Percentiles rank a stretch among this genome's conserved stretches.
These are phyloP conservation scores for Hydra vulgaris DNA, from an alignment of 30 jellyfish, hydroid and myxozoan genomes.

Conservation along the genomic window DNA sequence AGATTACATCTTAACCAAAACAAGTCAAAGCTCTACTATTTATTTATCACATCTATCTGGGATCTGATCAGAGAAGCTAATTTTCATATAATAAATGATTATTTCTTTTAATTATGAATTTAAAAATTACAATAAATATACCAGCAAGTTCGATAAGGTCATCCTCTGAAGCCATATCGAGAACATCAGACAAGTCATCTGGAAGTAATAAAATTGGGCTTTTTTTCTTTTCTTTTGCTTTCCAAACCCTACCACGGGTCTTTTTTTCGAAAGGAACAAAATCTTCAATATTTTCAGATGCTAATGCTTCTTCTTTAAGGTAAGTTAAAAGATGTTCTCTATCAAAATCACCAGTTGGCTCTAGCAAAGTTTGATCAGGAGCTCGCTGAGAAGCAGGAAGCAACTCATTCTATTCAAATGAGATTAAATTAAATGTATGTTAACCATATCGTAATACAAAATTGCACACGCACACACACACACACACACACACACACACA, in stretches of 20 bases:
- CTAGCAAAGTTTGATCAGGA: constrained; percentile 61
- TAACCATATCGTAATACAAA: neutral
- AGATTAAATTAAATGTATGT: no score
- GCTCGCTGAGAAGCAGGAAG: constrained; percentile 69
- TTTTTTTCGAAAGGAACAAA: constrained; percentile 80
- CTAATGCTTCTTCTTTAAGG: constrained; percentile 72
- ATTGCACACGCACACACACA: neutral
- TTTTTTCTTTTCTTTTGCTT: constrained; percentile 56
- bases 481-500: neutral
- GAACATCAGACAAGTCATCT: constrained; percentile 84
- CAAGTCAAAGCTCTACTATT: no score
- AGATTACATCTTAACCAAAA: no score
- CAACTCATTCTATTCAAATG: constrained; percentile 53
- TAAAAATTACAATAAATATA: neutral
- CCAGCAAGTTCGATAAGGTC: constrained; percentile 92
- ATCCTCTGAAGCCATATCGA: constrained; percentile 80
- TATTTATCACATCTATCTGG: no score
- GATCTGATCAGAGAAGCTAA: no score
- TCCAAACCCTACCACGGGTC: constrained; percentile 66
- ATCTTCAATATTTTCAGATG: constrained; percentile 47
- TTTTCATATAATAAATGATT: no score
- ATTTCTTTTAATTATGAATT: no score
- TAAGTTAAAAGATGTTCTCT: constrained; percentile 56
- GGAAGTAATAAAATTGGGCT: constrained; percentile 49
- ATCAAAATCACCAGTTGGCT: constrained; percentile 69